A percentile compares a stretch with the other conserved stretches of the same genome.
Conservation (phyloP, 2,113 vertebrate species). For the Circaetus cinerascens region DNA sequence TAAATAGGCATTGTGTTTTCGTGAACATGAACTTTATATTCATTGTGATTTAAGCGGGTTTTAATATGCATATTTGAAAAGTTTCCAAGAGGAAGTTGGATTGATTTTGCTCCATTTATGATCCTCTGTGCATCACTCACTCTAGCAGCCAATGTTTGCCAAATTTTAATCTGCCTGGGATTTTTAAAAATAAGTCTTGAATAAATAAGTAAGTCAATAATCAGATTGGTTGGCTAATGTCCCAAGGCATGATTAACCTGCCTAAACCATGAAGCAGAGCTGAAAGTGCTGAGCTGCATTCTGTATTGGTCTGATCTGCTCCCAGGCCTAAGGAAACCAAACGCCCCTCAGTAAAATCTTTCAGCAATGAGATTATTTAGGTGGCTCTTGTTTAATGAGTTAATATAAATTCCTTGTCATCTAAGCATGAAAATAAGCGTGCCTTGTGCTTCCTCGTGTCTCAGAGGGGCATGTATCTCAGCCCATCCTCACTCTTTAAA, state of each 20-base stretch:
- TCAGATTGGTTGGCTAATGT: neutral
- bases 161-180: constrained; percentile 15
- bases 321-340: neutral
- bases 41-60: neutral
- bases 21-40: neutral
- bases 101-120: neutral
- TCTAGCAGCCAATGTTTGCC: neutral
- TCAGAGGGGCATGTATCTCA: neutral
- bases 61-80: neutral
- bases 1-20: neutral
- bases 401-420: neutral
- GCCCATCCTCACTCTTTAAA: neutral
- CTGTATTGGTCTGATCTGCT: neutral
- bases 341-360: neutral
- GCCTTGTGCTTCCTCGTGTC: neutral
- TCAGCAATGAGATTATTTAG: neutral
- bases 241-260: neutral
- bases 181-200: neutral
- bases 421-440: neutral
- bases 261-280: neutral
- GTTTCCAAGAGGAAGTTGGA: constrained; percentile 16
- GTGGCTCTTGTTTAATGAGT: neutral
- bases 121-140: neutral
- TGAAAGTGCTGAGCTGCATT: neutral
- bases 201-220: constrained; percentile 7